Base-by-base conservation (phyloP, 2,797 vertebrate genomes). In the Pterois miles region DNA sequence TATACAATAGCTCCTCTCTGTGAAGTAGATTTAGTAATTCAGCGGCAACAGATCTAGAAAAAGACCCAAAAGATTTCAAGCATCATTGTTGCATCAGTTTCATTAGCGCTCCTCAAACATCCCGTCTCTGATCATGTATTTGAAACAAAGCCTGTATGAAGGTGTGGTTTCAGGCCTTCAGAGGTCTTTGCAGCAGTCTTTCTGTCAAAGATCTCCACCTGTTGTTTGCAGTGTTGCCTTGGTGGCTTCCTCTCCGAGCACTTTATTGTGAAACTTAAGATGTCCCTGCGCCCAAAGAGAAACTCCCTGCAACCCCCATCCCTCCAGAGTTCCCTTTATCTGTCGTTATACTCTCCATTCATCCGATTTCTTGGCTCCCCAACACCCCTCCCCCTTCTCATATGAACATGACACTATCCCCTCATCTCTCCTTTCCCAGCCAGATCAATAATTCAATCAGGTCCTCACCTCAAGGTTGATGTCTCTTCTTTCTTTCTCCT, bases 381-480 rank as follows among this genome's bases (percentile, higher is more conserved):
- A 29, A 70, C 63, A 38, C 6, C 14, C 59, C 48, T 40, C 20
- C 33, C 54, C 52, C 58, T 76, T 68, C 50, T 60, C 38, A 11
- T 85, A 68, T 76, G 83, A 94, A 92, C 90, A 76, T 43, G 88
- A 93, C 84, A 91, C 92, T 43, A 46, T 65, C 74, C 46, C 22
- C 78, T 87, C 82, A 83, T 87, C 91, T 94, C 93, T 89, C 54
- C 88, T 95, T 94, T 93, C 93, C 80, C 71, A 74, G 86, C 56
- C 43, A 40, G 79, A 92, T 96, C 85, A 95, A 95, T 96, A 92
- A 95, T 95, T 95, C 77, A 96, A 76, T 90, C 7, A 20, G 52
- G 65, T 80, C 63, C 67, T 88, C 52, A 34, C 34, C 79, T 82
- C 59, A 50, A 65, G 74, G 65, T 86, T 78, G 52, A 72, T 64